Percentiles rank a stretch among this genome's conserved stretches.
Conservation (phyloP, 2,888 invertebrate genomes). For the Phaonia tiefii region DNA sequence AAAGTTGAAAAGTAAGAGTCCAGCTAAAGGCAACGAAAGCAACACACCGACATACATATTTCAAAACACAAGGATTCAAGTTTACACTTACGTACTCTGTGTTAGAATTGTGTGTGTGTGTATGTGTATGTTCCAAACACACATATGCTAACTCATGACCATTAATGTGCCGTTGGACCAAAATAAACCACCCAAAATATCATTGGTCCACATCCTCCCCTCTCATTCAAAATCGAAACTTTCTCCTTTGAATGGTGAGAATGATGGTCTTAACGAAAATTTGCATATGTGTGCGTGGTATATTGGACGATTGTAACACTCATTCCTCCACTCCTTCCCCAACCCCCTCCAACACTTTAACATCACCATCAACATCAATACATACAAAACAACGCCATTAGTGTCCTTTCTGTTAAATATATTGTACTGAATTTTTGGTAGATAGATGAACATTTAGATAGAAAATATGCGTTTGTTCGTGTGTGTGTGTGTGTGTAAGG, state of each 20-base stretch:
- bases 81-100: not conserved
- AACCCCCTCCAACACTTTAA: slow-evolving; percentile 1
- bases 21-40: slow-evolving; percentile 51
- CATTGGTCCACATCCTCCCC: slow-evolving; percentile 23
- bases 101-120: not conserved
- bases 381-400: slow-evolving; percentile 53
- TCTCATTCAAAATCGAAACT: not conserved
- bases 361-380: slow-evolving; percentile 34
- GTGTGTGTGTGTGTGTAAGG: slow-evolving; percentile 44
- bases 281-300: slow-evolving; percentile 53
- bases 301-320: slow-evolving; percentile 28
- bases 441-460: slow-evolving; percentile 63
- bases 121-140: not conserved
- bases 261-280: slow-evolving; percentile 58
- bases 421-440: slow-evolving; percentile 48
- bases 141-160: slow-evolving; percentile 62
- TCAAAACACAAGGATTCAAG: not conserved
- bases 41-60: not conserved
- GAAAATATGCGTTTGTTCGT: slow-evolving; percentile 19
- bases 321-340: not conserved
- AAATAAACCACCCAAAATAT: slow-evolving; percentile 58
- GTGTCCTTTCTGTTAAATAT: slow-evolving; percentile 59
- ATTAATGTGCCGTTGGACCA: slow-evolving; percentile 64
- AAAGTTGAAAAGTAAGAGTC: slow-evolving; percentile 52
- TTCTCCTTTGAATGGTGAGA: slow-evolving; percentile 32